Evolutionary conservation across 1,140 invertebrate species (phyloP), one percentile per base, ranked within the genome.

Genomic region (Papilio machaon): DNA sequence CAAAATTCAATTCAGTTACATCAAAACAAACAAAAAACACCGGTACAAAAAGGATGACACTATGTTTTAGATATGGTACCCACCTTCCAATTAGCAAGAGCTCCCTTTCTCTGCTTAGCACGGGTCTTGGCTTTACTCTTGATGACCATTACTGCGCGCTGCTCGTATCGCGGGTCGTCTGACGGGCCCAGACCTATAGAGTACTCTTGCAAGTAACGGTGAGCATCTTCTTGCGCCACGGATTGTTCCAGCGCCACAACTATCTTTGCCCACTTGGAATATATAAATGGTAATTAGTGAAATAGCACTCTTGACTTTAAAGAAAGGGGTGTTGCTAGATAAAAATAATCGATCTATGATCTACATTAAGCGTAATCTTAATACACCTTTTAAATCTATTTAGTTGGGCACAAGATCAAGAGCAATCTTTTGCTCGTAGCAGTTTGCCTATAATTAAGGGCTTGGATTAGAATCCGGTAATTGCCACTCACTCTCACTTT

Each of bases 11-110:
- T 58, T 58, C 7, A 54, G 17, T 15, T 7, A 15, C 15, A 17
- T 49, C 23, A 30, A 30, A 30, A 30, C 2, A 11, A 49, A 49
- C 15, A 49, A 13, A 15, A 49, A 49, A 49, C 13, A 49, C 10
- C 47, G 0, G 47, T 49, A 49, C 10, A 13, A 52, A 17, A 17
- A 6, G 1, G 17, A 17, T 52, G 13, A 6, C 8, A 58, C n/a
- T 2, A 1, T 58, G n/a, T 58, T 19, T 58, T 9, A 58, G 54
- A 58, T 6, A n/a, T 10, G n/a, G 17, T 19, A 0, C 10, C 79
- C 85, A 98, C 99, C 97, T 99, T 99, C 99, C 99, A 99, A 94
- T 99, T 99, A 73, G 96, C 95, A 0, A 99, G 96, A 23, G 99
- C 99, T n/a, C 98, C 98, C 92, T 99, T 99, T 81, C 99, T 95